These are phyloP conservation scores for Sinocyclocheilus anophthalmus DNA, from an alignment of 2,113 vertebrate genomes.

Conservation along the genomic window DNA sequence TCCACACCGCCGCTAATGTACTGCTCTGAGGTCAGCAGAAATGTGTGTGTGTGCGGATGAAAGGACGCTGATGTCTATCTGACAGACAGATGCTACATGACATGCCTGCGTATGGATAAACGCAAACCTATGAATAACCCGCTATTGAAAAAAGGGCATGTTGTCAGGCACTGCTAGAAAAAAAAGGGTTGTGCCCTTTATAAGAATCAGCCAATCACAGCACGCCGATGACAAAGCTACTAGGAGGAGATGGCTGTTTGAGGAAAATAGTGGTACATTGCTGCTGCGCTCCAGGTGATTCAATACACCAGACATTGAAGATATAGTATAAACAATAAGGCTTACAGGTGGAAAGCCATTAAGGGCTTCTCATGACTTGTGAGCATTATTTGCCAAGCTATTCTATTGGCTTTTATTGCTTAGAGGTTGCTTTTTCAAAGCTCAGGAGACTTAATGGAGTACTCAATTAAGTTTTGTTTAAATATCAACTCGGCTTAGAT, in stretches of 20 bases:
- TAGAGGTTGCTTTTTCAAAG: not conserved
- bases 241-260: conserved; percentile 11
- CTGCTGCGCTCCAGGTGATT: not conserved
- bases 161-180: not conserved
- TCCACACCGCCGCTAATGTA: not conserved
- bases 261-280: not conserved
- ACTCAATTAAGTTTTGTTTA: not conserved
- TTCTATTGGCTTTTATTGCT: conserved; percentile 19
- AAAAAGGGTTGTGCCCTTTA: conserved; percentile 11
- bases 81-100: conserved; percentile 4
- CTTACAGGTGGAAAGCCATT: conserved; percentile 1
- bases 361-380: conserved; percentile 28
- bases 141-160: not conserved
- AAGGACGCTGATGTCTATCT: not conserved
- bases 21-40: not conserved
- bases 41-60: not conserved
- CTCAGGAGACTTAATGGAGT: not conserved
- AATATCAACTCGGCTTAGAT: not conserved
- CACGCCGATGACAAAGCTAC: not conserved
- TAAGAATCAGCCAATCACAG: conserved; percentile 11
- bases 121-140: conserved; percentile 25
- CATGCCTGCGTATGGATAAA: not conserved
- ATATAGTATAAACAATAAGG: conserved; percentile 23
- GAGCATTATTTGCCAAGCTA: not conserved
- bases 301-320: not conserved